Base-by-base conservation (phyloP, 2,888 invertebrate species). In the Oxystoma pomonae region DNA sequence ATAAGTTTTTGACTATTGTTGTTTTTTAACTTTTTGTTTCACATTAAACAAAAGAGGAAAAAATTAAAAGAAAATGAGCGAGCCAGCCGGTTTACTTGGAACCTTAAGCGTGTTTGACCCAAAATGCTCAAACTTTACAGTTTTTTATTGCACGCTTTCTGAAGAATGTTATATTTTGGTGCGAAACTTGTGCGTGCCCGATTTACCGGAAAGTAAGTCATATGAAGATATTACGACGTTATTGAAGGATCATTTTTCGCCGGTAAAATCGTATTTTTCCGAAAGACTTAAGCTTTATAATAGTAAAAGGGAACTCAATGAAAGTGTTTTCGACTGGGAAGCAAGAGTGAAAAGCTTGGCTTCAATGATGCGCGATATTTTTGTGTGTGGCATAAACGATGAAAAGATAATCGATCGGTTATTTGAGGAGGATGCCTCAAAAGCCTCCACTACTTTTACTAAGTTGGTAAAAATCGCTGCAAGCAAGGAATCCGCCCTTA, bases 271-370 rank as follows among this genome's bases (percentile, higher is more conserved):
- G 5, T 58, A 58, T 22, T 62, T 62, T 58, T 18, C 62, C 5
- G 55, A 62, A 59, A 20, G 59, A n/a, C 18, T 59, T 1, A 63
- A 59, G 52, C 55, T 59, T 52, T 63, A 58, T 21, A 62, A 58
- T 18, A 19, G 60, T 56, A 60, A 18, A 56, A 20, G 58, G 20
- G 52, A 49, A 19, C 9, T 21, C 19, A 55, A 56, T 22, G 60
- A 63, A 21, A 60, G 53, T 53, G 61, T 63, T 18, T 52, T 60
- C 9, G 61, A 66, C 9, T 67, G 67, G 65, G 63, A 65, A 49
- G 67, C 61, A 20, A 59, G 55, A 53, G 63, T 63, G 1, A 65
- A 67, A 63, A 63, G 63, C 52, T 57, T 67, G 17, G 65, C 63
- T 20, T 55, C 60, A 22, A n/a, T n/a, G n/a, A n/a, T n/a, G n/a